Conservation (phyloP, 1,140 invertebrate species). For the Lamellibrachia luymesi region DNA sequence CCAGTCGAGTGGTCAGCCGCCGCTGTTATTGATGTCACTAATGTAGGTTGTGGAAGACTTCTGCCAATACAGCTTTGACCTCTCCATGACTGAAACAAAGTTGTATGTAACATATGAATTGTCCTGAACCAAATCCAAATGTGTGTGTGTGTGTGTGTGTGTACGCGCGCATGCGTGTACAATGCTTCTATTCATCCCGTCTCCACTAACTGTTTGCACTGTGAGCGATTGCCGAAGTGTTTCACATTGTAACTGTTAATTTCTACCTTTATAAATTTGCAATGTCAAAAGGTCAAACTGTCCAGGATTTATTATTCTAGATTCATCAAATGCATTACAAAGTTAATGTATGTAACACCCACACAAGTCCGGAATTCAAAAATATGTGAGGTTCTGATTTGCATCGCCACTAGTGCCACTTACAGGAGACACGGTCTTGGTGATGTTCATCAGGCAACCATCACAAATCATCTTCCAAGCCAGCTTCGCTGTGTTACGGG, state of each 20-base stretch:
- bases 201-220: too few species aligned
- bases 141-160: too few species aligned
- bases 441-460: conserved; percentile 50
- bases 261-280: too few species aligned
- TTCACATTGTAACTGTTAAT: too few species aligned
- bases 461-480: conserved; percentile 52
- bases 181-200: too few species aligned
- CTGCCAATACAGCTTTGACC: neutral
- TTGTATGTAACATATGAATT: neutral
- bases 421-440: conserved; percentile 44
- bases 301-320: too few species aligned
- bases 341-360: neutral
- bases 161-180: too few species aligned
- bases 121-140: neutral
- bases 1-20: neutral
- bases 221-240: too few species aligned
- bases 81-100: neutral
- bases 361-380: conserved; percentile 16
- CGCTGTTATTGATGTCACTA: neutral
- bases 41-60: neutral
- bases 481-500: conserved; percentile 50
- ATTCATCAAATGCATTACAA: neutral
- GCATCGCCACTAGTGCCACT: neutral
- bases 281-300: too few species aligned
- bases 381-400: neutral